These are phyloP conservation scores for Plotosus lineatus DNA, from an alignment of 2,113 vertebrate species.

Conservation along the genomic window DNA sequence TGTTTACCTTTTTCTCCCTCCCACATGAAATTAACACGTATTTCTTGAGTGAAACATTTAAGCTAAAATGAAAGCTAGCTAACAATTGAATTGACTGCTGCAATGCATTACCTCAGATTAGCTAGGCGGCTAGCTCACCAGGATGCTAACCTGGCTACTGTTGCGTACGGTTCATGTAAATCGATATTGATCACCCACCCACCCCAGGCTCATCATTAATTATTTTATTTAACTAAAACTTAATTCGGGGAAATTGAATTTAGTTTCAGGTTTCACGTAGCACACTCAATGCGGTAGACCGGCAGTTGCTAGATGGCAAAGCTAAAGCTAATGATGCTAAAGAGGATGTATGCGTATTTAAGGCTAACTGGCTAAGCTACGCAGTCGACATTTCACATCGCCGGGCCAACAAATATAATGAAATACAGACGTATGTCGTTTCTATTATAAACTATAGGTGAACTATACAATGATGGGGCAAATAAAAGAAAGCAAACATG, in stretches of 20 bases:
- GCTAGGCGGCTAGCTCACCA: constrained; percentile 24
- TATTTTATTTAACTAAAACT: no score
- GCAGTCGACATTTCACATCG: neutral
- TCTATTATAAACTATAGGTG: neutral
- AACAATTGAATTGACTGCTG: constrained; percentile 25
- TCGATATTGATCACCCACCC: neutral
- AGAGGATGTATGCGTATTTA: neutral
- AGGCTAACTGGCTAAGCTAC: neutral
- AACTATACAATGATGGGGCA: neutral
- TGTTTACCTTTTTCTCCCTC: neutral
- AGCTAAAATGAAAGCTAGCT: neutral
- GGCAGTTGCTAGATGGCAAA: neutral
- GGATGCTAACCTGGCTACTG: neutral
- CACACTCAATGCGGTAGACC: neutral
- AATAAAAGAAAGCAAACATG: no score
- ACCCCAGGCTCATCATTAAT: neutral
- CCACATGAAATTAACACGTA: neutral
- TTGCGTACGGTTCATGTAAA: neutral
- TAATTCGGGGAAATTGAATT: neutral
- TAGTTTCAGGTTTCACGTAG: neutral
- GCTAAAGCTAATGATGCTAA: constrained; percentile 23
- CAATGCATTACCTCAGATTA: constrained; percentile 24
- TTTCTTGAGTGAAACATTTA: neutral
- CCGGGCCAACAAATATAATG: neutral
- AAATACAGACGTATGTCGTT: neutral